Evolutionary conservation across 2,113 vertebrate genomes (phyloP).

Genomic region (Polypterus senegalus): DNA sequence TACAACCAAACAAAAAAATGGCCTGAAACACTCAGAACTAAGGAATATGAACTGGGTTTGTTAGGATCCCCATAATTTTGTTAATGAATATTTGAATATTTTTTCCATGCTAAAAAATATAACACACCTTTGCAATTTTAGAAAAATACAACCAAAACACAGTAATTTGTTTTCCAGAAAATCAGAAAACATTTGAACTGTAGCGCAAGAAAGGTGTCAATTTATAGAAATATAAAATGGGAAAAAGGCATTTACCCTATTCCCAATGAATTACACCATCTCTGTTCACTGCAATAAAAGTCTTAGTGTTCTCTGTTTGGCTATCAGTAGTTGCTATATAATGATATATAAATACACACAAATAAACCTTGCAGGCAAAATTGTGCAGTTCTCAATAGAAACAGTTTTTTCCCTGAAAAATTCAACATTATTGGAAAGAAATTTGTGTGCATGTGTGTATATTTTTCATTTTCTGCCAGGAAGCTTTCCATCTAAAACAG

Average conservation of each 20-base stretch:
- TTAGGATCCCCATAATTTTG: too few species aligned
- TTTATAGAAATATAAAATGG: slow-evolving; percentile 77
- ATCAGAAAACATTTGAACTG: slow-evolving; percentile 68
- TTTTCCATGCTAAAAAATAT: too few species aligned
- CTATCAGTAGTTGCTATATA: slow-evolving; percentile 86
- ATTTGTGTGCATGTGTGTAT: slow-evolving; percentile 19
- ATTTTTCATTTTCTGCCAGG: slow-evolving; percentile 80
- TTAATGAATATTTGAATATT: too few species aligned
- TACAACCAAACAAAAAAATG: too few species aligned
- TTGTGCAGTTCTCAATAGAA: slow-evolving; percentile 98
- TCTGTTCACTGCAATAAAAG: slow-evolving; percentile 84
- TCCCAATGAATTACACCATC: slow-evolving; percentile 59
- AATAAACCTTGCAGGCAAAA: slow-evolving; percentile 99
- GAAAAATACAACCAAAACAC: background rate
- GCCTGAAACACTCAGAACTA: too few species aligned
- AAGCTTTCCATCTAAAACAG: slow-evolving; percentile 97
- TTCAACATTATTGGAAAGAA: slow-evolving; percentile 98
- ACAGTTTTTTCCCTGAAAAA: slow-evolving; percentile 96
- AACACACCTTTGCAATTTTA: too few species aligned
- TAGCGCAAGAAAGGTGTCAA: slow-evolving; percentile 91
- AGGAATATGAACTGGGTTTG: too few species aligned
- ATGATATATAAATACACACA: slow-evolving; percentile 99
- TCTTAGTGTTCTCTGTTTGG: slow-evolving; percentile 98
- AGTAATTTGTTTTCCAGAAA: slow-evolving; percentile 73
- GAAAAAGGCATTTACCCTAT: slow-evolving; percentile 66